Conservation (phyloP, 2,113 vertebrate species). For the Oncorhynchus mykiss region DNA sequence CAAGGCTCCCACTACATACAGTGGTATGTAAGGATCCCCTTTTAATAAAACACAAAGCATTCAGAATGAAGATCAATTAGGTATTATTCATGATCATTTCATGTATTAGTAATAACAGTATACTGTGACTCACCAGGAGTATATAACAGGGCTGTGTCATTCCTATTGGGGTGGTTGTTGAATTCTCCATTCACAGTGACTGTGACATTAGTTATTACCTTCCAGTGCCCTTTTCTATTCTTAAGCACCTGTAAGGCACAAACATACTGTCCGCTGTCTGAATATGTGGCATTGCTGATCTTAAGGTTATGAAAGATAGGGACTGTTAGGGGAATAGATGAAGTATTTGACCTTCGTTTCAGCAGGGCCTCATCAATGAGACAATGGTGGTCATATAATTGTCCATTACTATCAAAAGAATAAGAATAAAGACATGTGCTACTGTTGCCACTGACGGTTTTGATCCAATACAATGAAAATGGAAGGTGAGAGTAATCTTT, state of each 20-base stretch:
- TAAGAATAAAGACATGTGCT: slow-evolving; percentile 36
- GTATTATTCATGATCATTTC: not conserved
- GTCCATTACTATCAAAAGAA: accelerated
- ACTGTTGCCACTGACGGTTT: not conserved
- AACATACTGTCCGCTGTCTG: slow-evolving; percentile 35
- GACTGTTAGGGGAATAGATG: not conserved
- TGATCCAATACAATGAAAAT: slow-evolving; percentile 37
- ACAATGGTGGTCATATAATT: not conserved
- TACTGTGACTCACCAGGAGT: too few relatives aligned
- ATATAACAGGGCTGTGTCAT: not conserved
- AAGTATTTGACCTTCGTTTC: slow-evolving; percentile 8
- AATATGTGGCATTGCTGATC: slow-evolving; percentile 19
- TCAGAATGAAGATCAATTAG: not conserved
- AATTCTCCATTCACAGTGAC: slow-evolving; percentile 10
- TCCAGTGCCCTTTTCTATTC: not conserved
- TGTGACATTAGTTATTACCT: slow-evolving; percentile 26
- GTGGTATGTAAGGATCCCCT: not conserved
- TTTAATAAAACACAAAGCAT: slow-evolving; percentile 1
- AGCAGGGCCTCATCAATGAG: not conserved
- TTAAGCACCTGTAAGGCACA: slow-evolving; percentile 18
- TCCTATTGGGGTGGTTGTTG: too few relatives aligned
- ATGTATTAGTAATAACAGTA: too few relatives aligned
- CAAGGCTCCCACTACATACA: slow-evolving; percentile 11
- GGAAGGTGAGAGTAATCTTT: accelerated
- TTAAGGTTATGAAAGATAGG: slow-evolving; percentile 10